phyloP scores from a whole-genome alignment of 2,113 vertebrate genomes.

The Eidolon helvum region DNA sequence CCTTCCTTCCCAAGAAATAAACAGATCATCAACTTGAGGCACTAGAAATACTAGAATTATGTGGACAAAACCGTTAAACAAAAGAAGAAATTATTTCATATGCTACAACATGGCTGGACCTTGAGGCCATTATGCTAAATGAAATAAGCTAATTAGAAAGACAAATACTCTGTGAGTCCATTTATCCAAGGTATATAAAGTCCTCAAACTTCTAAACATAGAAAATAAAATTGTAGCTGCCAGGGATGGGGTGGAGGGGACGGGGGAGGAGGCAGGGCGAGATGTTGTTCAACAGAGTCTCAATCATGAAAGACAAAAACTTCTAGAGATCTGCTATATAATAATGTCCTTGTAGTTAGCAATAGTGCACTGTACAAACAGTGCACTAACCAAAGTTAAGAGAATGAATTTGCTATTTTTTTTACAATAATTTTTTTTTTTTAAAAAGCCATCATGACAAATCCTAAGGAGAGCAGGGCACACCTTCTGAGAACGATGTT shows the following conservation, averaged over 20 bases:
- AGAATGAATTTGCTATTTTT: not conserved
- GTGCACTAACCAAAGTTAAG: not conserved
- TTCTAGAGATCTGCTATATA: not conserved
- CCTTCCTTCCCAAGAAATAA: not conserved
- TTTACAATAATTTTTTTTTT: not conserved
- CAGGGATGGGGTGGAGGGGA: not conserved
- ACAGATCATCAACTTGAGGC: not conserved
- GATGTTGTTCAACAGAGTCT: not conserved
- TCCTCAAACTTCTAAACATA: not conserved
- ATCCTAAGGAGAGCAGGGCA: not conserved
- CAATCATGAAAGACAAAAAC: not conserved
- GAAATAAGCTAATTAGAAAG: not conserved
- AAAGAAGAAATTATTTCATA: not conserved
- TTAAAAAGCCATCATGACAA: not conserved
- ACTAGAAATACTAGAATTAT: not conserved
- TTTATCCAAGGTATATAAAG: not conserved
- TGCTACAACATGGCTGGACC: not conserved
- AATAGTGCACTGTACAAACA: accelerated
- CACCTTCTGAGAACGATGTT: not conserved
- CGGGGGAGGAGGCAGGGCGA: not conserved
- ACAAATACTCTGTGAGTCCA: not conserved
- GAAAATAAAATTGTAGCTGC: not conserved
- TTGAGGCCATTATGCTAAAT: not conserved
- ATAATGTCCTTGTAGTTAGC: not conserved
- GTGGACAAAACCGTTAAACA: not conserved